Evolutionary conservation across 2,113 vertebrate species (phyloP).

Genomic region (Sterrhoptilus dennistouni): DNA sequence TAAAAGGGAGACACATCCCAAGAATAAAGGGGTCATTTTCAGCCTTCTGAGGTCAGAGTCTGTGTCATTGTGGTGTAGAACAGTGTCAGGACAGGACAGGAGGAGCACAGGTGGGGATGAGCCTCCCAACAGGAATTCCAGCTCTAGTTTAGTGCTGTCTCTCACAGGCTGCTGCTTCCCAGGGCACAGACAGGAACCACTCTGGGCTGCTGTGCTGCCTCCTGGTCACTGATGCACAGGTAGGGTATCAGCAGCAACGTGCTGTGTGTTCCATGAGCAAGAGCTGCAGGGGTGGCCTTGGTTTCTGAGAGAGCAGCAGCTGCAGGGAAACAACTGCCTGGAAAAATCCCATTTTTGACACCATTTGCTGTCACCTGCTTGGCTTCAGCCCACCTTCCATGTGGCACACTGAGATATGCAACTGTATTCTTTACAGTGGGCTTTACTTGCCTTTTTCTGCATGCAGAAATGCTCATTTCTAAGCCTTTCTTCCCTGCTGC

Average conservation of each 20-base stretch:
- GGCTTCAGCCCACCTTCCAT: background rate
- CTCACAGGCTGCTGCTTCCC: background rate
- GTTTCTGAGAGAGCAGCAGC: background rate
- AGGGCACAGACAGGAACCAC: fast-evolving
- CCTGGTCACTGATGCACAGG: fast-evolving
- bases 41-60: no score
- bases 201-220: background rate
- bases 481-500: background rate
- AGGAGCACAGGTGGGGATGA: background rate
- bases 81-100: background rate
- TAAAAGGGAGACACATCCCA: no score
- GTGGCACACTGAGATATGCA: background rate
- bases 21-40: no score
- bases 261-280: background rate
- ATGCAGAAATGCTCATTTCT: background rate
- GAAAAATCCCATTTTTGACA: background rate
- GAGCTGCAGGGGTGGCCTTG: background rate
- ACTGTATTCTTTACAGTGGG: background rate
- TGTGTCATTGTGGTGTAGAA: no score
- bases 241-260: fast-evolving
- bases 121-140: background rate
- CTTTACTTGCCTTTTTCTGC: background rate
- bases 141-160: background rate
- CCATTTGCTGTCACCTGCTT: background rate
- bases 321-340: background rate